These are phyloP conservation scores for Martes martes DNA, from an alignment of 2,113 vertebrate genomes.

Conservation along the genomic window DNA sequence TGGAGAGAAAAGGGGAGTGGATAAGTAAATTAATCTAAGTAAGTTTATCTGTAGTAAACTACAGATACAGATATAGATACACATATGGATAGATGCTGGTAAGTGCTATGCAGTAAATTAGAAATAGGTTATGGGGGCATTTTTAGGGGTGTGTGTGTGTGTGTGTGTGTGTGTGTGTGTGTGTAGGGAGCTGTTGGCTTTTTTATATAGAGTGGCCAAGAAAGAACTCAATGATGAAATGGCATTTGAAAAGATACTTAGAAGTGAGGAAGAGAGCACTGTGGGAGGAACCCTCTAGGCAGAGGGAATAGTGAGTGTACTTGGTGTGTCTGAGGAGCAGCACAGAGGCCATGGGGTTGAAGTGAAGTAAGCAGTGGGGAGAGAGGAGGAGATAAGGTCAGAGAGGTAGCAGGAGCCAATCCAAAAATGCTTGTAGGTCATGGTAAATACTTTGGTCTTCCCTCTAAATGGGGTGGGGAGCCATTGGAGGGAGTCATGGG, in stretches of 20 bases:
- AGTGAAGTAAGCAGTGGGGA: background rate
- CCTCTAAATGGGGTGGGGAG: background rate
- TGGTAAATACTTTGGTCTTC: background rate
- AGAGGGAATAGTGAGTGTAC: background rate
- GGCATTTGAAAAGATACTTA: background rate
- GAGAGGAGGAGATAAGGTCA: too few relatives aligned
- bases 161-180: too few relatives aligned
- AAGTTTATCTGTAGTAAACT: background rate
- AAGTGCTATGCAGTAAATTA: background rate
- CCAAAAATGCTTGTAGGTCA: background rate
- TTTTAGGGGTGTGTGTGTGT: too few relatives aligned
- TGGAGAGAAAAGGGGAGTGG: background rate
- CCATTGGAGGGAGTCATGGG: background rate
- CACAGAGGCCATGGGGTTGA: background rate
- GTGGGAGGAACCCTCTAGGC: background rate
- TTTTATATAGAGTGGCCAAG: background rate
- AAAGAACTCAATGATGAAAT: background rate
- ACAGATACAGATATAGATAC: background rate
- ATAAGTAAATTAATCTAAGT: background rate
- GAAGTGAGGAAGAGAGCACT: background rate
- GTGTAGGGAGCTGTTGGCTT: background rate
- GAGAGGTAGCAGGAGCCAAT: background rate
- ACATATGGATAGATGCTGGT: background rate
- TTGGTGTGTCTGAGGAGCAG: background rate
- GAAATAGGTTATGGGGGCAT: background rate